These are phyloP conservation scores for Allacma fusca DNA, from an alignment of 2,888 invertebrate species.

Conservation along the genomic window DNA sequence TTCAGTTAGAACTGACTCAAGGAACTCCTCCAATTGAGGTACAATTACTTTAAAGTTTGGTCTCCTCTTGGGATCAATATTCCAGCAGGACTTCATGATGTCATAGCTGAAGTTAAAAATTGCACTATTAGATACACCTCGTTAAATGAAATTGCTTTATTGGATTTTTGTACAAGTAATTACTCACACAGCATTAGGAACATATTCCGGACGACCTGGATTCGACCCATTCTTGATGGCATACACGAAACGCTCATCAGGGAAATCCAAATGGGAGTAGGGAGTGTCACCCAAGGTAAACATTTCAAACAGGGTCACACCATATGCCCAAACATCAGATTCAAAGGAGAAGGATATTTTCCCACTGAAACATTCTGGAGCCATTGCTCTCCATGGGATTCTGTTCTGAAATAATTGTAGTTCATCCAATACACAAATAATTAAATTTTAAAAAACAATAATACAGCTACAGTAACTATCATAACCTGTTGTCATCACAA, in stretches of 20 bases:
- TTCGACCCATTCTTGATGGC: not conserved
- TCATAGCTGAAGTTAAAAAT: not conserved
- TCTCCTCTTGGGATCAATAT: not conserved
- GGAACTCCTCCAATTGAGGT: not conserved
- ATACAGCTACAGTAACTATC: not conserved
- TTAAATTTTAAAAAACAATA: not conserved
- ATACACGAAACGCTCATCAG: not conserved
- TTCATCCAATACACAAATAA: conserved; percentile 6
- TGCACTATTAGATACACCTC: too few species aligned
- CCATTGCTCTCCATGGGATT: conserved; percentile 35
- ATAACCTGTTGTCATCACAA: too few species aligned
- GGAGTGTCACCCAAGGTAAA: conserved; percentile 22
- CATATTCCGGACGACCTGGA: not conserved
- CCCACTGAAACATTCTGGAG: conserved; percentile 10
- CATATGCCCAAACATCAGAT: conserved; percentile 33
- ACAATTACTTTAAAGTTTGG: not conserved
- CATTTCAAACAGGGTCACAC: conserved; percentile 24
- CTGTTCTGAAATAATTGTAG: too few species aligned
- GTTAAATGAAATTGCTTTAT: too few species aligned
- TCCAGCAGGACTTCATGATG: conserved; percentile 9
- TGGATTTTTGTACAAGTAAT: not conserved
- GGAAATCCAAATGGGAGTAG: not conserved
- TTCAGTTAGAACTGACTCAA: not conserved
- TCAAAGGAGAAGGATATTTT: conserved; percentile 12
- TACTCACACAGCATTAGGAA: conserved; percentile 7